Evolutionary conservation across 2,113 vertebrate genomes (phyloP).

Genomic region (Tiliqua scincoides): DNA sequence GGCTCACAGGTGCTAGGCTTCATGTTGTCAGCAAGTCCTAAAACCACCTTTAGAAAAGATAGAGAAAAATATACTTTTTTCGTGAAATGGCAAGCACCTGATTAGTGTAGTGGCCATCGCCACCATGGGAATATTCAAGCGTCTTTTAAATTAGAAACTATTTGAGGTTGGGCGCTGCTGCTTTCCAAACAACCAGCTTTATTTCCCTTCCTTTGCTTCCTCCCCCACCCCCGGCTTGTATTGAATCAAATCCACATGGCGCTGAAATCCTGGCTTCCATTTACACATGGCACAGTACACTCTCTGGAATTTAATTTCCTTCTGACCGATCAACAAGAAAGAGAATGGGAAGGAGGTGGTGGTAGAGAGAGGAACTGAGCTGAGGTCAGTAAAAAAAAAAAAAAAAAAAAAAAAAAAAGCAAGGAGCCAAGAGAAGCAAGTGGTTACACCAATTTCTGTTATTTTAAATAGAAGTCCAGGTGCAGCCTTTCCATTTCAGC

Average conservation of each 20-base stretch:
- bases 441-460: conserved; percentile 52
- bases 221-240: conserved; percentile 22
- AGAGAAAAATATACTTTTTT: neutral
- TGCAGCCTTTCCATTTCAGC: conserved; percentile 59
- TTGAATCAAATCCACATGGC: conserved; percentile 43
- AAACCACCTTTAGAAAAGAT: neutral
- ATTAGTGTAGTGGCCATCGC: neutral
- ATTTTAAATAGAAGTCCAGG: conserved; percentile 67
- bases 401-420: conserved; percentile 47
- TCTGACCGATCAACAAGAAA: conserved; percentile 44
- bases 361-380: conserved; percentile 26
- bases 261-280: conserved; percentile 52
- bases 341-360: neutral
- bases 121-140: neutral
- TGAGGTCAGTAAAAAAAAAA: conserved; percentile 10
- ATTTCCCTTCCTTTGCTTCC: neutral
- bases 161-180: neutral
- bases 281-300: conserved; percentile 29
- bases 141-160: neutral
- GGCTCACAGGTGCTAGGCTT: neutral
- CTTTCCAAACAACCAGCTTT: conserved; percentile 10
- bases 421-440: conserved; percentile 69
- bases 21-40: neutral
- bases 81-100: neutral
- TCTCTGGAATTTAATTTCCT: conserved; percentile 44